phyloP scores from a whole-genome alignment of 2,797 vertebrate genomes.

The Phoxinus dragarum region DNA sequence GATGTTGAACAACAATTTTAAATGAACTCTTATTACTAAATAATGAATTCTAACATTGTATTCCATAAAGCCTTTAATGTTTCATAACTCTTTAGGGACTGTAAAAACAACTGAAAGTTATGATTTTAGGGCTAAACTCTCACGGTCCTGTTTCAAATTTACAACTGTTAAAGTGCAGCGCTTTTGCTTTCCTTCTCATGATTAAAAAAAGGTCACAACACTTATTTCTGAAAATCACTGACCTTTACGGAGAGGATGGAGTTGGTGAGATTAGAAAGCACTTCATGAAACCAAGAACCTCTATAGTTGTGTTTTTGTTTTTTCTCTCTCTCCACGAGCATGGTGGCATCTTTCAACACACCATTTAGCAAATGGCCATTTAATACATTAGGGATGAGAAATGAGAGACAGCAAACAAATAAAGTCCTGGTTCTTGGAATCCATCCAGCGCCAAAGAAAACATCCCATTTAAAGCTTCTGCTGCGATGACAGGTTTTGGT shows the following conservation, averaged over 20 bases:
- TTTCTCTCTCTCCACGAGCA: constrained; percentile 2
- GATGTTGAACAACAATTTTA: background rate
- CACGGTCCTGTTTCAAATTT: constrained; percentile 22
- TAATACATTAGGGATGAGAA: constrained; percentile 45
- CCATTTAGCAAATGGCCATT: constrained; percentile 49
- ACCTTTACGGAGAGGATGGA: constrained; percentile 63
- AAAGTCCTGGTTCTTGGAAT: constrained; percentile 50
- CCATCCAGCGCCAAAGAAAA: constrained; percentile 13
- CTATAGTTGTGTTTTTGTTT: constrained; percentile 20
- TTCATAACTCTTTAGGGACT: background rate
- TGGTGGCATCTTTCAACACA: constrained; percentile 32
- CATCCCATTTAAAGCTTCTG: background rate
- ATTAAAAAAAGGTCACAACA: constrained; percentile 64
- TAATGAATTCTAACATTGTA: background rate
- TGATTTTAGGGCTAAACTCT: background rate
- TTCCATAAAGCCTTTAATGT: background rate
- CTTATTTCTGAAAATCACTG: constrained; percentile 64
- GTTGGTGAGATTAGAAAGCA: constrained; percentile 53
- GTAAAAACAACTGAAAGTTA: background rate
- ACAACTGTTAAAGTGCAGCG: constrained; percentile 26
- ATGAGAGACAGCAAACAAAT: constrained; percentile 38
- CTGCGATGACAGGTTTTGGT: constrained; percentile 33
- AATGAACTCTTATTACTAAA: background rate
- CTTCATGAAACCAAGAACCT: constrained; percentile 41
- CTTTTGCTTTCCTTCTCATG: constrained; percentile 33